Conservation (phyloP, 23 tunicate genomes). For the Oikopleura dioica region DNA sequence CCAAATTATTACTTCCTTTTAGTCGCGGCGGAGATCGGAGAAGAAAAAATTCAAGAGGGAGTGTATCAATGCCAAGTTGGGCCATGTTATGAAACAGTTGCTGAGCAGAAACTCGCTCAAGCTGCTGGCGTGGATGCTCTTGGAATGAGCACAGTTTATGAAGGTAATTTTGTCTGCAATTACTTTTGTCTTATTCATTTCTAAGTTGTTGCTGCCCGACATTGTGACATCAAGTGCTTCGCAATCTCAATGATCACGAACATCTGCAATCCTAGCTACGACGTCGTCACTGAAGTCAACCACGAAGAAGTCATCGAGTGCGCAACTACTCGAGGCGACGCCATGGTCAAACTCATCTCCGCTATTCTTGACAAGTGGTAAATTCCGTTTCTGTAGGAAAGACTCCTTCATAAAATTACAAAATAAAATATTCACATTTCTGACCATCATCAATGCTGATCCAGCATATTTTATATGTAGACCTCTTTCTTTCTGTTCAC, state of each 20-base stretch:
- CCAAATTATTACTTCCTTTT: background rate
- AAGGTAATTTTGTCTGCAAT: background rate
- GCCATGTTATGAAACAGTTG: conserved; percentile 9
- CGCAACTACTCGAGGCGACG: background rate
- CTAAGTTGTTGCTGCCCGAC: conserved; percentile 12
- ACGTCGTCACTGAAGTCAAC: background rate
- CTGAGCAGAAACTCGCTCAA: background rate
- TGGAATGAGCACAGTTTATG: conserved; percentile 11
- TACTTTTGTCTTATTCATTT: background rate
- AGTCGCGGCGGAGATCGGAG: conserved; percentile 1
- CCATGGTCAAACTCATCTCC: background rate
- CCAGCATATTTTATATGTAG: too few species aligned
- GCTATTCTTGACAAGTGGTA: background rate
- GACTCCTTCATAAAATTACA: too few species aligned
- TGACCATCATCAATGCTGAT: too few species aligned
- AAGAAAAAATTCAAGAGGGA: background rate
- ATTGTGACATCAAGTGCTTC: conserved; percentile 5
- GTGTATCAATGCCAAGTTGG: background rate
- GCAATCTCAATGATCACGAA: conserved; percentile 1
- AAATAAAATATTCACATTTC: too few species aligned
- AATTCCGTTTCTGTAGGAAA: background rate
- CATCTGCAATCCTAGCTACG: background rate
- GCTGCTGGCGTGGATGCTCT: conserved; percentile 13
- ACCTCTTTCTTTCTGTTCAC: too few species aligned
- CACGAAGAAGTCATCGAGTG: background rate